Evolutionary conservation across 1,140 invertebrate species (phyloP).

Genomic region (Ceratina japonica): DNA sequence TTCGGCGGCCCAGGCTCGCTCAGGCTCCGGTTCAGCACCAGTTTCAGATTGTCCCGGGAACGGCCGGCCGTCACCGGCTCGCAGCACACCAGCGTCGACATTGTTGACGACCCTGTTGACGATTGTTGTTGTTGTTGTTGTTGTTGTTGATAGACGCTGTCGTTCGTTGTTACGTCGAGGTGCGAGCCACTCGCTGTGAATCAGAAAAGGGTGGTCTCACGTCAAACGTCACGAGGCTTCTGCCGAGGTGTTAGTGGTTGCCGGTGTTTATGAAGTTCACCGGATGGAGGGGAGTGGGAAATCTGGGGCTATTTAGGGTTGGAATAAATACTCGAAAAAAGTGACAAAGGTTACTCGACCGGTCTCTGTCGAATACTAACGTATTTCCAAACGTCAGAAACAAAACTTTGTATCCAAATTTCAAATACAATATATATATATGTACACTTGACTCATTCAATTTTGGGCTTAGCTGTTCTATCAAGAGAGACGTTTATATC

Average conservation of each 20-base stretch:
- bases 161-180: conserved; percentile 61
- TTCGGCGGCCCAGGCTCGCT: conserved; percentile 81
- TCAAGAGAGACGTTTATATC: too few species aligned
- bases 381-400: too few species aligned
- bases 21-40: conserved; percentile 82
- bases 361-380: background rate
- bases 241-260: background rate
- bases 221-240: background rate
- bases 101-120: conserved; percentile 54
- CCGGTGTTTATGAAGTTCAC: background rate
- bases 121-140: conserved; percentile 28
- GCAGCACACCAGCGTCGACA: conserved; percentile 80
- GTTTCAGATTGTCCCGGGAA: conserved; percentile 81
- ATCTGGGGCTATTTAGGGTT: background rate
- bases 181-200: conserved; percentile 44
- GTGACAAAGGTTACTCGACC: too few species aligned
- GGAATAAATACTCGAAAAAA: background rate
- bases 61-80: conserved; percentile 77
- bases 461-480: too few species aligned
- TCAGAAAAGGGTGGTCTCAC: conserved; percentile 30
- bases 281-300: background rate
- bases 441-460: too few species aligned
- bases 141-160: too few species aligned
- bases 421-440: too few species aligned
- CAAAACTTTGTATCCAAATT: too few species aligned